Percentiles rank a stretch among this genome's conserved stretches.
Evolutionary conservation across 2,797 vertebrate species (phyloP).

Genomic region (Xyrichtys novacula): DNA sequence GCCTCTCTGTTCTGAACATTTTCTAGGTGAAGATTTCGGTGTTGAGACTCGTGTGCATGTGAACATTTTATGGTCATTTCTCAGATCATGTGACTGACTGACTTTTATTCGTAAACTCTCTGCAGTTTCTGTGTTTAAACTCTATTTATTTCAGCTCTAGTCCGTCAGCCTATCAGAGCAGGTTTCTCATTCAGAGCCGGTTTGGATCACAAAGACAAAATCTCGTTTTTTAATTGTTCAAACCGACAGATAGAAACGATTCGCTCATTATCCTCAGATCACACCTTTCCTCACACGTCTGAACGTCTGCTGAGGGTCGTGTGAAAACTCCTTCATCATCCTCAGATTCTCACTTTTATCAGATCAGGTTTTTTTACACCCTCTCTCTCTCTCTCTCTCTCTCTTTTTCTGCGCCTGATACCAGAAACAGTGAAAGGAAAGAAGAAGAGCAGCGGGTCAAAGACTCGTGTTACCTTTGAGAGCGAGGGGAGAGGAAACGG

Average conservation of each 20-base stretch:
- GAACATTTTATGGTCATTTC: no score
- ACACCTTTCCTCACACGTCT: neutral
- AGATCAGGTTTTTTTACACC: neutral
- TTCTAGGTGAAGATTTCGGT: no score
- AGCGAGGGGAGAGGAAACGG: slow-evolving; percentile 64
- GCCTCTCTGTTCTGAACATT: no score
- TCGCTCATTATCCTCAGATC: neutral
- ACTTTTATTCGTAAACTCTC: no score
- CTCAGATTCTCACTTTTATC: slow-evolving; percentile 3
- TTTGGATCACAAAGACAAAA: no score
- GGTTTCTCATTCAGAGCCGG: neutral
- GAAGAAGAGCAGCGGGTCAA: neutral
- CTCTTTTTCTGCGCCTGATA: slow-evolving; percentile 1
- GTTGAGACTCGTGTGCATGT: no score
- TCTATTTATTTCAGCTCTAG: no score
- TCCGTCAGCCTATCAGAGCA: no score
- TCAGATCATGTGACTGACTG: no score
- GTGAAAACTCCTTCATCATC: neutral
- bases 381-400: neutral
- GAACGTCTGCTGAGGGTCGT: neutral
- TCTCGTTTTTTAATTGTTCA: neutral
- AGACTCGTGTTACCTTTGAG: slow-evolving; percentile 82
- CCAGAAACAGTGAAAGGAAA: neutral
- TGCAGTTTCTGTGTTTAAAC: no score
- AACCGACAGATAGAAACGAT: neutral